These are phyloP conservation scores for Delichon dasypus DNA, from an alignment of 2,797 vertebrate species.

Conservation along the genomic window DNA sequence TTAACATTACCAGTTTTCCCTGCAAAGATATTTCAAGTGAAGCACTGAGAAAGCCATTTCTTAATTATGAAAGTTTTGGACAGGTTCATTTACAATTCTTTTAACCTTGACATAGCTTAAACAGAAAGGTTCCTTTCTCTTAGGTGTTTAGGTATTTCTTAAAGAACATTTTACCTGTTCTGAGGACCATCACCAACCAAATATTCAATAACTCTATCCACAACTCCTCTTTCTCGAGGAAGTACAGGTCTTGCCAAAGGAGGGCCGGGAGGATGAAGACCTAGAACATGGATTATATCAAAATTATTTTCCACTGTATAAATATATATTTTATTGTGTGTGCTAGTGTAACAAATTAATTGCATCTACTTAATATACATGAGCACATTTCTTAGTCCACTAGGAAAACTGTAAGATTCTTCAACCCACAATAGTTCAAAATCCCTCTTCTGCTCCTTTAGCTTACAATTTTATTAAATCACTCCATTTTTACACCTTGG, in stretches of 20 bases:
- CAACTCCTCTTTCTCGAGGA: constrained; percentile 88
- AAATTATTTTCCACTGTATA: not conserved
- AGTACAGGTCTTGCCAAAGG: constrained; percentile 93
- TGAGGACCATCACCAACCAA: constrained; percentile 97
- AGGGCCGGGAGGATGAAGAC: constrained; percentile 95
- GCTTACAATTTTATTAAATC: not conserved
- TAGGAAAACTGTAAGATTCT: not conserved
- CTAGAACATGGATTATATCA: constrained; percentile 67
- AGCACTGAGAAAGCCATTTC: not conserved
- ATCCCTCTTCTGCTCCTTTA: not conserved
- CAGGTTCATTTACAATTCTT: not conserved
- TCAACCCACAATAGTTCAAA: not conserved
- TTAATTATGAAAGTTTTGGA: not conserved
- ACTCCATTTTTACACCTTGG: not conserved
- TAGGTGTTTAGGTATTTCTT: not conserved
- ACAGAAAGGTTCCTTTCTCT: not conserved
- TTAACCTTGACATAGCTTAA: not conserved
- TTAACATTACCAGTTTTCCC: not conserved
- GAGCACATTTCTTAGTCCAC: not conserved
- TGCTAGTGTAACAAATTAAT: not conserved
- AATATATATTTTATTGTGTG: not conserved
- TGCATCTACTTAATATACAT: not conserved
- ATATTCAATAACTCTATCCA: constrained; percentile 96
- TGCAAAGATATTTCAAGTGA: not conserved
- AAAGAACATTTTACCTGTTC: constrained; percentile 86